Base-by-base conservation (phyloP, 2,113 vertebrate genomes). In the Myodes glareolus region DNA sequence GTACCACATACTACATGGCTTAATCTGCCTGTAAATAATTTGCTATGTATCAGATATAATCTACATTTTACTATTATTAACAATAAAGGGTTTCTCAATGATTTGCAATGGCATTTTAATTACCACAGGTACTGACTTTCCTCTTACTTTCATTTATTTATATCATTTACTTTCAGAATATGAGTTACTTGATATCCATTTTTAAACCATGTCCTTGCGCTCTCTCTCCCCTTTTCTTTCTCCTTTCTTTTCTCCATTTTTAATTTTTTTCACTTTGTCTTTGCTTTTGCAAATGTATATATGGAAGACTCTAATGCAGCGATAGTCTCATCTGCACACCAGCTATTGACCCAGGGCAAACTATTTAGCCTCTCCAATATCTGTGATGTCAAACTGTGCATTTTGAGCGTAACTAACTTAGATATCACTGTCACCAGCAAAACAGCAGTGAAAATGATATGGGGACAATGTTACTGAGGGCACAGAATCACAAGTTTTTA, bases 71-170 rank as follows among this genome's bases (percentile, higher is more conserved):
- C 29, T 12, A 31, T 13, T 76, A 16, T 27, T 72, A 25, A 29
- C 2, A 50, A 29, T 85, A 94, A 70, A 88, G 45, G 65, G 2
- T 92, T 31, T 82, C 8, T 81, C 12, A 65, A 80, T 50, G 29
- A 80, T 88, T 90, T 88, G 50, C 39, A 67, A 42, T 50, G 50
- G 9, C 36, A 47, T 67, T 95, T 67, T 81, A 89, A 91, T 94
- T 55, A 77, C 1, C 39, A 84, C 33, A 39, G 7, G 7, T 13
- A 76, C 19, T 55, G 7, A 36, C 2, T 31, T 84, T 87, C 12
- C 14, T 9, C 78, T 36, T 80, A 9, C 25, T 58, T 70, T 84
- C 16, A 17, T 70, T 70, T 17, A 36, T 36, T 70, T 70, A 9
- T 80, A 92, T 96, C 25, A 73, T 7, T 27, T 86, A 31, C 36